Conservation (phyloP, 2,888 invertebrate species). For the Drosophila anomalata region DNA sequence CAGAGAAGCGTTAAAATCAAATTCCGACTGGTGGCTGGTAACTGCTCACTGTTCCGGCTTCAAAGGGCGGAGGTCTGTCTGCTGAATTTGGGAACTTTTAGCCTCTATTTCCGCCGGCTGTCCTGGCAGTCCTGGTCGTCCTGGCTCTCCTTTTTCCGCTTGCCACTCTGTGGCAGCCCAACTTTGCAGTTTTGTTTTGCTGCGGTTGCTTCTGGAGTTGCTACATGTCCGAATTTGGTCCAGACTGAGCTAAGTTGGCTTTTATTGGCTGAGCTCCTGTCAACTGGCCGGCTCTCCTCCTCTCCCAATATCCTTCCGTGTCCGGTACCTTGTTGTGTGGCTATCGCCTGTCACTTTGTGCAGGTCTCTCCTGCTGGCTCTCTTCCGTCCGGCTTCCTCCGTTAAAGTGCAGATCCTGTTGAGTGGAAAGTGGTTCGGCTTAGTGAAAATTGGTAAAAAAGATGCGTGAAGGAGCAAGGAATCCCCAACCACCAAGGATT, state of each 20-base stretch:
- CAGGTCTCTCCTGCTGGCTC: conserved; percentile 18
- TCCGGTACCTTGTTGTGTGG: conserved; percentile 14
- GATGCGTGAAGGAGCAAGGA: conserved; percentile 9
- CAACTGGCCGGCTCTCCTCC: conserved; percentile 9
- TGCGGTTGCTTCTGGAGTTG: conserved; percentile 53
- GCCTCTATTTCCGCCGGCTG: conserved; percentile 38
- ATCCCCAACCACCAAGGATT: background rate
- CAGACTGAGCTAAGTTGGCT: conserved; percentile 51
- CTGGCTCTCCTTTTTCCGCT: conserved; percentile 15
- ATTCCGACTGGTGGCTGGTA: conserved; percentile 52
- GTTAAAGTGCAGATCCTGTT: conserved; percentile 51
- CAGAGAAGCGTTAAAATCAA: conserved; percentile 65
- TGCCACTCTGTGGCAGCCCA: conserved; percentile 29
- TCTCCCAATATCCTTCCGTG: conserved; percentile 7
- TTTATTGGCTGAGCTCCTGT: conserved; percentile 59
- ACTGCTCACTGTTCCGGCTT: conserved; percentile 60
- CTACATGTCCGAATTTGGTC: conserved; percentile 56
- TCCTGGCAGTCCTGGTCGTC: background rate
- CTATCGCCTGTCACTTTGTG: conserved; percentile 38
- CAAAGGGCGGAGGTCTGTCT: conserved; percentile 51
- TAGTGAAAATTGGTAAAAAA: conserved; percentile 51
- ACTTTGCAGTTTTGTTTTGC: conserved; percentile 66
- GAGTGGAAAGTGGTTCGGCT: conserved; percentile 76
- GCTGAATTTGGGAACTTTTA: conserved; percentile 63
- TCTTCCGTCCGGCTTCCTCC: conserved; percentile 14